Base-by-base conservation (phyloP, 2,888 invertebrate genomes). In the Dynastes tityus region DNA sequence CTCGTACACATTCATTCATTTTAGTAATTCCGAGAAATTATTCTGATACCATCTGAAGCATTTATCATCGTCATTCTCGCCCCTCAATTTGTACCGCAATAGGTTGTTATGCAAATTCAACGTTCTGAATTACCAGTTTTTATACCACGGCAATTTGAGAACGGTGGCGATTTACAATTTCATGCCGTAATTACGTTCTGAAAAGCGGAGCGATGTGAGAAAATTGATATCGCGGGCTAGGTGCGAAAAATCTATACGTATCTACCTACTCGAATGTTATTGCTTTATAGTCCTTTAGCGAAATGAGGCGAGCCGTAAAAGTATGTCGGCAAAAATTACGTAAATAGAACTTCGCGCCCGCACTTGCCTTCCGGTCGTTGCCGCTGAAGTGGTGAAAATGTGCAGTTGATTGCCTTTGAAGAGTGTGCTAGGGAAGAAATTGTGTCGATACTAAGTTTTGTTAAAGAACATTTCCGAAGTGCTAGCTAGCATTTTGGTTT, bases 131-230 rank as follows among this genome's bases (percentile, higher is more conserved):
- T 58, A 58, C 55, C 22, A 22, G 55, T 58, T 58, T 22, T 58
- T 58, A 58, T 27, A 58, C 55, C 9, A 9, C 55, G 55, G 55
- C 55, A 9, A 58, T 58, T 58, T 22, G 55, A 58, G 55, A 58
- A 22, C 55, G 55, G 27, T 58, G 22, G 55, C 55, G 55, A 58
- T 58, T 58, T 58, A 58, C 55, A 58, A 58, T 58, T 58, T 58
- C 55, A 58, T 9, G 55, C 55, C 22, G 55, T 58, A 58, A 58
- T 58, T 58, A 58, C 55, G 22, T 58, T 58, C 22, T 16, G 55
- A 58, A 58, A 58, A 58, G 55, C 55, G 55, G 22, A 58, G 22
- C 55, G 55, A 58, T 58, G 55, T 16, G 55, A 58, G 55, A 58
- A 58, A 58, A 58, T 58, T 58, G 55, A 58, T 58, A 58, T 22